Evolutionary conservation across 2,888 invertebrate genomes (phyloP), one percentile per base, ranked within the genome.

Genomic region (Xanthia togata): DNA sequence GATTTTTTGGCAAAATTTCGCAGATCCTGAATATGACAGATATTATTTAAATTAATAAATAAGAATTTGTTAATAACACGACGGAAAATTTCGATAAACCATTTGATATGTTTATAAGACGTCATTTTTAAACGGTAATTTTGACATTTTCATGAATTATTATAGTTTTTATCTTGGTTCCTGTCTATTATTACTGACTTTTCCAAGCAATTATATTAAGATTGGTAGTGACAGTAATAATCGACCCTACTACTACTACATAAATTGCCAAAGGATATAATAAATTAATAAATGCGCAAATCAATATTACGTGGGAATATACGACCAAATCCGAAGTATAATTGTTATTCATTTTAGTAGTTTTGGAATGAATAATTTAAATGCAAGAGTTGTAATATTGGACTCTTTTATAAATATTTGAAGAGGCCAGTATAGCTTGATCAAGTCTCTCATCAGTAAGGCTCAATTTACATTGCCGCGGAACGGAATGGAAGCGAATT

Each of bases 321-420:
- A 62, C 59, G 8, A 26, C 17, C 23, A 26, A 69, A 70, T 26
- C 5, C n/a, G 0, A 17, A 31, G 8, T 17, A 20, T 35, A 26
- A n/a, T 44, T 38, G 3, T 72, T 23, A 14, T 41, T 50, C n/a
- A 57, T 31, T n/a, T 31, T n/a, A 60, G 14, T 64, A 59, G 17
- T 60, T 64, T 70, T 82, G 85, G 86, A 86, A 86, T 86, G 83
- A 60, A 50, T 77, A 35, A 67, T 75, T 75, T 77, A 86, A 87
- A 86, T 87, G 87, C 86, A 84, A 69, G 35, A 67, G 23, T 70
- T 71, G 31, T 78, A 26, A 47, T 59, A 53, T 73, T 44, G 26
- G n/a, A 23, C 0, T 55, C 57, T 41, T 44, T 1, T 17, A 31
- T 31, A 50, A 23, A 38, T 74, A 74, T 70, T 47, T 47, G 2